A percentile compares a stretch with the other conserved stretches of the same genome.
These are phyloP conservation scores for Brachycybe producta DNA, from an alignment of 2,888 invertebrate species.

Conservation along the genomic window DNA sequence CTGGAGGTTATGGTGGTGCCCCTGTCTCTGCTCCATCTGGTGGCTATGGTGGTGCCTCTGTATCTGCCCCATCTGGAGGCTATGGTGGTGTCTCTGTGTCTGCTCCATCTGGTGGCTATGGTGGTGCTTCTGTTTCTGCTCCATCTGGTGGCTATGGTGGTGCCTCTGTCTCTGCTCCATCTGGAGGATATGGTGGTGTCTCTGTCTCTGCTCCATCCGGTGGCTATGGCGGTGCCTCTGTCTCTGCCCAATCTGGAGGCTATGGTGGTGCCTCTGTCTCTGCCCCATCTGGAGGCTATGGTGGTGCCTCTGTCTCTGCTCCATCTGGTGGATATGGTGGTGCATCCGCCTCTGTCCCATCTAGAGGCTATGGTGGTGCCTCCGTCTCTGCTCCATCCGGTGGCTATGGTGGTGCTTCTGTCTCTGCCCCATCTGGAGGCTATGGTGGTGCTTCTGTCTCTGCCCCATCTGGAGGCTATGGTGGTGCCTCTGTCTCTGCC, in stretches of 20 bases:
- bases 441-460: background rate
- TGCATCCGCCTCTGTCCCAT: background rate
- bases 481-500: background rate
- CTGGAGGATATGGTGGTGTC: too few species aligned
- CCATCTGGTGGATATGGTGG: background rate
- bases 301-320: background rate
- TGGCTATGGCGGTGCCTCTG: too few species aligned
- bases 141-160: too few species aligned
- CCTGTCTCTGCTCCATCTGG: too few species aligned
- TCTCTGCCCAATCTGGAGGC: background rate
- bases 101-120: background rate
- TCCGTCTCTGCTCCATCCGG: background rate
- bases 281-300: constrained; percentile 2
- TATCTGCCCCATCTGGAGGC: too few species aligned
- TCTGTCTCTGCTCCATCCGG: too few species aligned
- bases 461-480: background rate
- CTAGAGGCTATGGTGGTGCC: background rate
- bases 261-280: background rate
- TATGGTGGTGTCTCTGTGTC: too few species aligned
- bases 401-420: background rate
- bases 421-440: background rate
- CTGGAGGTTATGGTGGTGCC: too few species aligned
- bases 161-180: too few species aligned
- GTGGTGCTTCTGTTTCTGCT: too few species aligned
- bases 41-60: too few species aligned